Conservation (phyloP, 2,888 invertebrate genomes). For the Eupithecia tripunctaria region DNA sequence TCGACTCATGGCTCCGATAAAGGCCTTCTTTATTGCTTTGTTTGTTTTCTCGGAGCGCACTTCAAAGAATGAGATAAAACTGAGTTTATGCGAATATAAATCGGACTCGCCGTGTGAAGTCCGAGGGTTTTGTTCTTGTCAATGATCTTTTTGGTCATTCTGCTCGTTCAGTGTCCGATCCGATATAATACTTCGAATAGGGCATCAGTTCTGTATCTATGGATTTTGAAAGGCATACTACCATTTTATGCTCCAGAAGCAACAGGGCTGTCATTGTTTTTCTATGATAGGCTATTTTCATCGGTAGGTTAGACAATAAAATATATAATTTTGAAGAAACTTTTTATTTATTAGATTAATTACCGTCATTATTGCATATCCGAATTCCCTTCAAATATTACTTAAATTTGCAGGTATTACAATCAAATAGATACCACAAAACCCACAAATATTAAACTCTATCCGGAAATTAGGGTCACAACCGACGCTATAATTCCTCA, state of each 20-base stretch:
- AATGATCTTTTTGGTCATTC: slow-evolving; percentile 40
- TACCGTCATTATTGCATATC: not conserved
- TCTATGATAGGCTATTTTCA: not conserved
- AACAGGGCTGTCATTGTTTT: not conserved
- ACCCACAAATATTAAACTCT: slow-evolving; percentile 47
- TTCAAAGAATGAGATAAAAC: slow-evolving; percentile 83
- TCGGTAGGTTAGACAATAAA: not conserved
- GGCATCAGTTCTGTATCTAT: not conserved
- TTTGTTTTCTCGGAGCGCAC: slow-evolving; percentile 83
- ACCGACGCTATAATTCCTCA: slow-evolving; percentile 35
- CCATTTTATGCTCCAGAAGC: not conserved
- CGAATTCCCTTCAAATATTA: not conserved
- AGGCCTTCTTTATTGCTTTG: slow-evolving; percentile 84
- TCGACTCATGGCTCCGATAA: slow-evolving; percentile 83
- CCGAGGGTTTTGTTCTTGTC: slow-evolving; percentile 28
- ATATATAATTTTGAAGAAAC: not conserved
- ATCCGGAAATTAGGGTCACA: slow-evolving; percentile 14
- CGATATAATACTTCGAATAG: not conserved
- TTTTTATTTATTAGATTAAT: no score
- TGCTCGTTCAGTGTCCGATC: not conserved
- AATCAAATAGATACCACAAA: not conserved
- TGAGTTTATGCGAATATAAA: slow-evolving; percentile 80
- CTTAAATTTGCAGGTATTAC: not conserved
- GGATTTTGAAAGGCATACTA: not conserved
- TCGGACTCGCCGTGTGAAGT: slow-evolving; percentile 56